Conservation (phyloP, 2,113 vertebrate species). For the Nothobranchius kuhntae region DNA sequence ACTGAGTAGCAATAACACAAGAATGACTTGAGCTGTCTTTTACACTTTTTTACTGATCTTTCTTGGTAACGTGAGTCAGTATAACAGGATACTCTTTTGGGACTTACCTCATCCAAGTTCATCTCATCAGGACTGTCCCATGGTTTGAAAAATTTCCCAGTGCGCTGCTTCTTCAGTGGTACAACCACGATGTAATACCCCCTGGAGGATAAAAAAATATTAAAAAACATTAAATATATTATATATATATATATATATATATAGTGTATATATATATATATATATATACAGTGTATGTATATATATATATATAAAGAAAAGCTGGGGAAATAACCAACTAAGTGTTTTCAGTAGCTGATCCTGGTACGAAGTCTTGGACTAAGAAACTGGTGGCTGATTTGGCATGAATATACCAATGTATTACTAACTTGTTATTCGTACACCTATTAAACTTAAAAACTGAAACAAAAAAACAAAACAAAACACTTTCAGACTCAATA, state of each 20-base stretch:
- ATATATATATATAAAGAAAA: no score
- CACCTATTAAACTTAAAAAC: no score
- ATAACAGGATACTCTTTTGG: neutral
- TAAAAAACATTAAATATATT: no score
- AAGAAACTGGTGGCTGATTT: no score
- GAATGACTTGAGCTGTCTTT: neutral
- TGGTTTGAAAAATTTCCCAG: constrained; percentile 93
- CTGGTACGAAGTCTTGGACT: no score
- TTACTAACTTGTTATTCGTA: no score
- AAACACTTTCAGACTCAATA: neutral
- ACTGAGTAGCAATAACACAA: neutral
- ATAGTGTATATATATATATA: no score
- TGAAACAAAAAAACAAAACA: constrained; percentile 49
- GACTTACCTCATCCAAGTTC: constrained; percentile 95
- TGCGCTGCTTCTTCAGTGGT: constrained; percentile 94
- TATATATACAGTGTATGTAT: no score
- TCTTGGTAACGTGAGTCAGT: neutral
- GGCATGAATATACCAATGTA: no score
- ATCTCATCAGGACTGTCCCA: constrained; percentile 98
- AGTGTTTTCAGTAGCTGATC: no score
- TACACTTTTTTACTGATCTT: neutral
- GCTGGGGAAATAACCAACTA: no score
- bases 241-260: no score
- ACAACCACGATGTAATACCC: constrained; percentile 98
- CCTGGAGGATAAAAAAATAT: constrained; percentile 72